Base-by-base conservation (phyloP, 2,113 vertebrate genomes). In the Scopus umbretta region DNA sequence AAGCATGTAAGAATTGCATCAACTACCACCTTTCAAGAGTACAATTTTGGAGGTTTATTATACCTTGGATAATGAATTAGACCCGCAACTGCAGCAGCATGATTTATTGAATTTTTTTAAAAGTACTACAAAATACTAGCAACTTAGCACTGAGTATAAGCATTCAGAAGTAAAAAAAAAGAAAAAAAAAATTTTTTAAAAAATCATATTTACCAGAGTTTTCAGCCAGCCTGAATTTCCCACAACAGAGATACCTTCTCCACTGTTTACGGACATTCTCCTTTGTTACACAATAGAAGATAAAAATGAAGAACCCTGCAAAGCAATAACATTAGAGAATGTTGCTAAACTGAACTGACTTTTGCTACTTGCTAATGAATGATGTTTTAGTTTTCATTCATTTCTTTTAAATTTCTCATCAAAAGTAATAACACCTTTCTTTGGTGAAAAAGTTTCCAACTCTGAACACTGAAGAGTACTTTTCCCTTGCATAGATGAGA, bases 201-300 rank as follows among this genome's bases (percentile, higher is more conserved):
- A 11, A 26, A 22, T 71, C 10, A 36, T 88, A 88, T 70, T 98
- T 98, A 98, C 99, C 99, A 95, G 99, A 99, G 96, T 99, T 99
- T 98, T 99, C 99, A 93, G 98, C 97, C 94, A 99, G 96, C 73
- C 99, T 98, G 70, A 99, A 98, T 65, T 96, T 98, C n/a, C 99
- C 99, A 97, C 99, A 99, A 96, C 99, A 99, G 32, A 99, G 98
- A 40, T 99, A 99, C 1, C 97, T 98, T 92, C 99, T 98, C 99
- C 99, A 99, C 66, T 99, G 99, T 70, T 98, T 98, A 62, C 98
- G 99, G 62, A 99, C 99, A 55, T 98, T 99, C 75, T 99, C 99
- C 96, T 99, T 99, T 25, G 98, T 95, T 65, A 98, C 99, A 73
- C 99, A 99, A 94, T 99, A 99, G 95, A 99, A 99, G n/a, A 99